These are phyloP conservation scores for Eretmochelys imbricata DNA, from an alignment of 2,113 vertebrate genomes.

Conservation along the genomic window DNA sequence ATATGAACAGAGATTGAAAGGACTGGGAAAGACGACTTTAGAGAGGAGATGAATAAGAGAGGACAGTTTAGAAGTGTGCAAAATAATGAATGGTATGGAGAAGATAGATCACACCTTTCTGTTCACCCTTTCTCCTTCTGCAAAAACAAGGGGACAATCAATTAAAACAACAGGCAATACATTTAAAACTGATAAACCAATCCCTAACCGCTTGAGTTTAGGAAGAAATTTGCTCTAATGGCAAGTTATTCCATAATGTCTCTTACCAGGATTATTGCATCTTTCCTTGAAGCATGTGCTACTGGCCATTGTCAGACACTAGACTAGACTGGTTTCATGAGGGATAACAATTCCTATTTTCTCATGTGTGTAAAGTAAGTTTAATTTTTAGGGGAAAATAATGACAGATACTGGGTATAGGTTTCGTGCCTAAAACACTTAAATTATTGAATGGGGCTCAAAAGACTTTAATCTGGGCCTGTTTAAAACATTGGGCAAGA, in stretches of 20 bases:
- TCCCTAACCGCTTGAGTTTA: background rate
- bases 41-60: background rate
- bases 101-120: background rate
- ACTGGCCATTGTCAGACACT: rapidly evolving
- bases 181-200: slow-evolving; percentile 10
- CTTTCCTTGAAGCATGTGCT: background rate
- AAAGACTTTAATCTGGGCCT: background rate
- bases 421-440: background rate
- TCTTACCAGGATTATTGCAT: background rate
- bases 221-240: background rate
- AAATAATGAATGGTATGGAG: background rate
- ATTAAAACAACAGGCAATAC: slow-evolving; percentile 8
- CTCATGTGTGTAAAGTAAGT: background rate
- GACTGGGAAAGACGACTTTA: background rate
- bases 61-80: background rate
- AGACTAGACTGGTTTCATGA: background rate
- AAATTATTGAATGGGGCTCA: background rate
- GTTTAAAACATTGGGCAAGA: background rate
- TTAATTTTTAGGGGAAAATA: background rate
- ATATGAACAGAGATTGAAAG: background rate
- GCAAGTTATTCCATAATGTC: background rate
- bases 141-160: background rate
- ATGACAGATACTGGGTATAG: background rate
- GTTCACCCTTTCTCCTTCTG: background rate
- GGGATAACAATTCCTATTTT: background rate